Evolutionary conservation across 2,113 vertebrate genomes (phyloP).

Genomic region (Ivindomyrus marchei): DNA sequence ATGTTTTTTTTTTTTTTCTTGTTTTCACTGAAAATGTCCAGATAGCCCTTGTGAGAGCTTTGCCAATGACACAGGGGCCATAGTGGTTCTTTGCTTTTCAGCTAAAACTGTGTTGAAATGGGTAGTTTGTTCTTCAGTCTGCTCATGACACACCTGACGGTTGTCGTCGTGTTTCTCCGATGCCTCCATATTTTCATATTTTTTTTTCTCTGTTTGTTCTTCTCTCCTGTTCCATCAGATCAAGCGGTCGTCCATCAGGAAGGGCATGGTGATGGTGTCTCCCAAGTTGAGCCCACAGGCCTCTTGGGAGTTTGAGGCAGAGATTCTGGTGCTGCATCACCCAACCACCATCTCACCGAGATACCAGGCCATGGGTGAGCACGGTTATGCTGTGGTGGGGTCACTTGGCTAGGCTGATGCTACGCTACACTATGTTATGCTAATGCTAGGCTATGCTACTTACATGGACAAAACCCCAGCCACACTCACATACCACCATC

Average conservation of each 20-base stretch:
- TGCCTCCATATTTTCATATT: constrained; percentile 32
- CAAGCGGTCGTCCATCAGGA: constrained; percentile 88
- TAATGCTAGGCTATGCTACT: neutral
- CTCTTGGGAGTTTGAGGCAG: constrained; percentile 93
- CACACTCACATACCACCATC: neutral
- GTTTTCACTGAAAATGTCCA: neutral
- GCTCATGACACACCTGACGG: neutral
- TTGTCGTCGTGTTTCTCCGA: neutral
- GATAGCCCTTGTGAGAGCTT: neutral
- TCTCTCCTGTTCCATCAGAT: constrained; percentile 59
- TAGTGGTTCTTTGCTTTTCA: neutral
- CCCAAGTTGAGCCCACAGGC: constrained; percentile 85
- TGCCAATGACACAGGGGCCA: neutral
- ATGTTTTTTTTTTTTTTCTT: neutral
- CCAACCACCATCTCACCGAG: constrained; percentile 91
- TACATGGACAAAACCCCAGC: neutral
- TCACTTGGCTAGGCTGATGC: neutral
- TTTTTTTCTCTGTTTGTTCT: neutral
- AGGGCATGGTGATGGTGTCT: constrained; percentile 96
- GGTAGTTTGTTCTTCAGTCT: neutral
- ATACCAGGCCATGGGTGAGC: constrained; percentile 91
- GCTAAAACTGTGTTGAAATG: neutral
- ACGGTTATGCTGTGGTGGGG: neutral
- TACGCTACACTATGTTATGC: neutral
- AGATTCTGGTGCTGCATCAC: constrained; percentile 89